Conservation (phyloP, 2,113 vertebrate species). For the Laticauda laticaudata region DNA sequence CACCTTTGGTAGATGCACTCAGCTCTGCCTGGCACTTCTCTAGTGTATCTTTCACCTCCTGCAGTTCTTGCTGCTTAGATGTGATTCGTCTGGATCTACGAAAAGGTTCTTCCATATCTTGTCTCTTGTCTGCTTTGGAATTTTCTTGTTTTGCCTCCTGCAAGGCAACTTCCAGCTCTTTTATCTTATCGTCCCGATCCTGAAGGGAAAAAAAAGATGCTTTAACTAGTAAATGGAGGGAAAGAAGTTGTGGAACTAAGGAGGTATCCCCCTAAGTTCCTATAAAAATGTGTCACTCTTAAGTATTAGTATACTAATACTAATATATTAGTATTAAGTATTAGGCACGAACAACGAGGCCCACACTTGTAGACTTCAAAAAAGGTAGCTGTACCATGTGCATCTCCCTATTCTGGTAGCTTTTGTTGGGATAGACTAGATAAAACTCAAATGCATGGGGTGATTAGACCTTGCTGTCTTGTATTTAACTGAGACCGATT, state of each 20-base stretch:
- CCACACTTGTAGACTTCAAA: not conserved
- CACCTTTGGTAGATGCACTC: conserved; percentile 73
- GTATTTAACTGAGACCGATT: not conserved
- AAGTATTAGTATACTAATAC: no score
- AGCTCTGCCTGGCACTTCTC: conserved; percentile 75
- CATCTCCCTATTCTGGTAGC: not conserved
- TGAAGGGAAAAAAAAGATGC: conserved; percentile 53
- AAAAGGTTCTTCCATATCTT: conserved; percentile 39
- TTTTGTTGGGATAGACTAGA: not conserved
- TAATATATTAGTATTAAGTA: no score
- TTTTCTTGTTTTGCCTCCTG: conserved; percentile 63
- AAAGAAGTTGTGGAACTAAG: not conserved
- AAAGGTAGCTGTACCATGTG: not conserved
- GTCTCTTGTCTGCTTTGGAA: conserved; percentile 11
- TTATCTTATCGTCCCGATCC: conserved; percentile 87
- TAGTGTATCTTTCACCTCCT: conserved; percentile 72
- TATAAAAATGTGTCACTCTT: not conserved
- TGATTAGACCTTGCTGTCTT: not conserved
- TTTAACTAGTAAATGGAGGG: not conserved
- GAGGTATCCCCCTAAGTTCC: not conserved
- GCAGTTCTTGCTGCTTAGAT: conserved; percentile 54
- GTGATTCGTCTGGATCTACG: conserved; percentile 79
- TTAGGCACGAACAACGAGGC: not conserved
- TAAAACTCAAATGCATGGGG: not conserved
- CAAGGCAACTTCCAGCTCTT: conserved; percentile 76